Conservation (phyloP, 2,797 vertebrate genomes). For the Eleutherodactylus coqui region DNA sequence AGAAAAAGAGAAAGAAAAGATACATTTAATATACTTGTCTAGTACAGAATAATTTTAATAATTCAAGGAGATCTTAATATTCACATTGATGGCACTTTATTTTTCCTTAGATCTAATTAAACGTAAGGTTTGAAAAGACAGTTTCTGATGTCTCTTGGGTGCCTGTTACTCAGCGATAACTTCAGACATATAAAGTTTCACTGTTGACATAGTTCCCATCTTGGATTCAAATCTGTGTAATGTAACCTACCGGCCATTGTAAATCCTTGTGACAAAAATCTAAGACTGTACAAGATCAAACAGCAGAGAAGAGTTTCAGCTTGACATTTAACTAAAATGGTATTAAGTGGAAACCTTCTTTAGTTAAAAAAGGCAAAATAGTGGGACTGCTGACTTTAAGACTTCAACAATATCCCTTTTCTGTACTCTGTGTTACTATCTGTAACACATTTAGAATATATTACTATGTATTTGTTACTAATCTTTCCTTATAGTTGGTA, state of each 20-base stretch:
- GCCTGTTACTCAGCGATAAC: constrained; percentile 27
- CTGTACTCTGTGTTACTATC: too few relatives aligned
- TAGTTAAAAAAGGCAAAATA: not conserved
- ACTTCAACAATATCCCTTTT: not conserved
- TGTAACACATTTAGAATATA: not conserved
- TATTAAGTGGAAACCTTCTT: not conserved
- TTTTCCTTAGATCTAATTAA: constrained; percentile 17
- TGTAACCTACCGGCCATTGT: constrained; percentile 13
- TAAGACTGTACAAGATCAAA: constrained; percentile 3
- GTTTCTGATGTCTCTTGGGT: constrained; percentile 26
- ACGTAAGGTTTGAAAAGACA: constrained; percentile 3
- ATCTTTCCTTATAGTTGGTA: not conserved
- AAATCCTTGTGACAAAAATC: constrained; percentile 25
- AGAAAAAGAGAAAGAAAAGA: constrained; percentile 69
- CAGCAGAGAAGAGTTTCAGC: not conserved
- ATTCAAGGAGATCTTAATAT: not conserved
- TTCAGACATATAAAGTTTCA: constrained; percentile 42
- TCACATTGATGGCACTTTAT: constrained; percentile 11
- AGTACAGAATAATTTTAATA: not conserved
- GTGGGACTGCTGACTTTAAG: not conserved
- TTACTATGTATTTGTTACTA: not conserved
- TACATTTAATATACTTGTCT: constrained; percentile 24
- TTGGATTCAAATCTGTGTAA: constrained; percentile 26
- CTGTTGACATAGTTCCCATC: constrained; percentile 35
- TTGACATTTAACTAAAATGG: not conserved